A percentile compares a stretch with the other conserved stretches of the same genome.
Conservation (phyloP, 2,797 vertebrate species). For the Parauchenoglanis punctatus region DNA sequence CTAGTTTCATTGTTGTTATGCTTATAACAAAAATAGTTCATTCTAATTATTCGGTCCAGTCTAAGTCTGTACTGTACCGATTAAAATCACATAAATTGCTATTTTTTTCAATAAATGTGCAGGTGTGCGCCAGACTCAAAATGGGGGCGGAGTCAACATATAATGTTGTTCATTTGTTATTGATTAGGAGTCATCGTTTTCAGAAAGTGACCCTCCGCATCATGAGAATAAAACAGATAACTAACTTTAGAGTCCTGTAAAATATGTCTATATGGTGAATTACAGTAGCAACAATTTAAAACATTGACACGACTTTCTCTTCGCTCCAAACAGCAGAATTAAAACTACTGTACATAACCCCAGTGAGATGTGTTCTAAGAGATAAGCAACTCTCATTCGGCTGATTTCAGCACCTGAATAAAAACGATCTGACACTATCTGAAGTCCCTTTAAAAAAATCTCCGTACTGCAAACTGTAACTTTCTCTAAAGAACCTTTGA, state of each 20-base stretch:
- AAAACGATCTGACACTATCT: background rate
- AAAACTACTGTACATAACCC: background rate
- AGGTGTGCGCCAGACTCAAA: background rate
- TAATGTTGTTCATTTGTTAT: background rate
- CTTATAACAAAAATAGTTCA: background rate
- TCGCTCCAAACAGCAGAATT: background rate
- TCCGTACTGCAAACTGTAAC: background rate
- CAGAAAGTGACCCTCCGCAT: background rate
- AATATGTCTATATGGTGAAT: background rate
- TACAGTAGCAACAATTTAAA: background rate
- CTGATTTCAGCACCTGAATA: background rate
- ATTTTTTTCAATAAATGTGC: background rate
- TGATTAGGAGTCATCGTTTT: background rate
- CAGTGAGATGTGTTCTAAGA: background rate
- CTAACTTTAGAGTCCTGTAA: background rate
- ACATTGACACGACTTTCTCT: background rate
- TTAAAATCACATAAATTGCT: background rate
- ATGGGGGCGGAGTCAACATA: background rate
- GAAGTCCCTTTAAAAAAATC: background rate
- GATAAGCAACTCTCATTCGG: background rate
- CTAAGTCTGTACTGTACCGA: background rate
- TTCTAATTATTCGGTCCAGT: background rate
- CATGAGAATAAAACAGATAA: background rate
- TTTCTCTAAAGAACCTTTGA: background rate
- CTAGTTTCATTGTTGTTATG: background rate